phyloP scores from a whole-genome alignment of 2,113 vertebrate genomes.

The Antechinus flavipes region DNA sequence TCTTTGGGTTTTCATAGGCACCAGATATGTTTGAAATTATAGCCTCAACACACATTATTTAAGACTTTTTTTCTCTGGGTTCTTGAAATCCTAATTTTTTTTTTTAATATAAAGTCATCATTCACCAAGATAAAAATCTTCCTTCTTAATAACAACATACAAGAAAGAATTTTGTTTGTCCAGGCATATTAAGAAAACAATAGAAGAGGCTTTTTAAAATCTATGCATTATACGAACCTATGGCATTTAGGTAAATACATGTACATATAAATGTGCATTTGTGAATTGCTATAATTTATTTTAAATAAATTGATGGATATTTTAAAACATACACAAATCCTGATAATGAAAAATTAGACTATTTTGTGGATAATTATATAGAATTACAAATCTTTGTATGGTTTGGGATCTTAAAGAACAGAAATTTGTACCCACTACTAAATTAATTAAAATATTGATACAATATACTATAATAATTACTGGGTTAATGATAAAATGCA shows the following conservation, averaged over 20 bases:
- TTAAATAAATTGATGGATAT: background rate
- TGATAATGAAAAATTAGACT: background rate
- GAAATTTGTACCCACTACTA: background rate
- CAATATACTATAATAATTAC: background rate
- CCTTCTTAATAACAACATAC: conserved; percentile 38
- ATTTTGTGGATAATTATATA: background rate
- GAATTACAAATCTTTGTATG: background rate
- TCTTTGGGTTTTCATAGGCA: conserved; percentile 68
- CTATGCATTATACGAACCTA: background rate
- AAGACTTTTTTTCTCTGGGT: conserved; percentile 60
- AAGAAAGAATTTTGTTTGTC: conserved; percentile 21
- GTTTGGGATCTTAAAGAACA: background rate
- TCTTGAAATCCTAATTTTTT: conserved; percentile 65
- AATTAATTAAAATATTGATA: background rate
- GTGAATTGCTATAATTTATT: background rate
- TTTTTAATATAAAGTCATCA: conserved; percentile 71
- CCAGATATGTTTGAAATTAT: conserved; percentile 69
- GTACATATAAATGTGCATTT: background rate
- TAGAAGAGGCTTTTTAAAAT: background rate
- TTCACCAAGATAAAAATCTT: conserved; percentile 43
- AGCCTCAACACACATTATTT: conserved; percentile 71
- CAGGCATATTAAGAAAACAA: conserved; percentile 45
- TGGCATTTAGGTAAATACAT: background rate
- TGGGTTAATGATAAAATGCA: background rate
- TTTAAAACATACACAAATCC: background rate